Conservation (phyloP, 2,888 invertebrate species). For the Yponomeuta plumbellus region DNA sequence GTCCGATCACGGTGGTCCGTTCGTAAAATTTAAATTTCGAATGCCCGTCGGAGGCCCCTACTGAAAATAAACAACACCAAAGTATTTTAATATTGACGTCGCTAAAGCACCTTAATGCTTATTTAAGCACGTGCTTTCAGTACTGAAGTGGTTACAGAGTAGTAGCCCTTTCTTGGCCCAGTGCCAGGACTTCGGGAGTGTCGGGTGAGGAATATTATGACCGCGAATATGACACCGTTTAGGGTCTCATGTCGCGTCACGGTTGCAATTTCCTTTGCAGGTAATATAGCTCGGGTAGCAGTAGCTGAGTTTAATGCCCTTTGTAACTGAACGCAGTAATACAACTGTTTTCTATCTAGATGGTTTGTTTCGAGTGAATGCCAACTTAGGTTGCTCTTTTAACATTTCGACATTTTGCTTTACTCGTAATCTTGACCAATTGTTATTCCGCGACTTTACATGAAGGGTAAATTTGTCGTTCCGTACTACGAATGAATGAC, state of each 20-base stretch:
- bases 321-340: neutral
- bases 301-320: neutral
- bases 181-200: neutral
- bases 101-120: neutral
- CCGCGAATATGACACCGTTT: slow-evolving; percentile 10
- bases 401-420: no score
- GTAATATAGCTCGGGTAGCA: neutral
- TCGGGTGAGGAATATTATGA: slow-evolving; percentile 13
- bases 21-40: slow-evolving; percentile 5
- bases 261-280: slow-evolving; percentile 4
- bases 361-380: no score
- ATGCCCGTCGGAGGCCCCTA: neutral
- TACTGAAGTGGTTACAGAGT: neutral
- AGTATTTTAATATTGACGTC: neutral
- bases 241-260: slow-evolving; percentile 9
- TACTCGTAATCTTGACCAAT: no score
- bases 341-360: no score
- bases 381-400: no score
- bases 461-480: no score
- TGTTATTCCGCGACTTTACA: no score
- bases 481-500: no score
- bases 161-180: neutral
- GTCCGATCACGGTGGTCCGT: slow-evolving; percentile 11
- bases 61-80: neutral
- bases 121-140: neutral